Evolutionary conservation across 2,797 vertebrate genomes (phyloP), one percentile per base, ranked within the genome.

Genomic region (Galagoides demidoff): DNA sequence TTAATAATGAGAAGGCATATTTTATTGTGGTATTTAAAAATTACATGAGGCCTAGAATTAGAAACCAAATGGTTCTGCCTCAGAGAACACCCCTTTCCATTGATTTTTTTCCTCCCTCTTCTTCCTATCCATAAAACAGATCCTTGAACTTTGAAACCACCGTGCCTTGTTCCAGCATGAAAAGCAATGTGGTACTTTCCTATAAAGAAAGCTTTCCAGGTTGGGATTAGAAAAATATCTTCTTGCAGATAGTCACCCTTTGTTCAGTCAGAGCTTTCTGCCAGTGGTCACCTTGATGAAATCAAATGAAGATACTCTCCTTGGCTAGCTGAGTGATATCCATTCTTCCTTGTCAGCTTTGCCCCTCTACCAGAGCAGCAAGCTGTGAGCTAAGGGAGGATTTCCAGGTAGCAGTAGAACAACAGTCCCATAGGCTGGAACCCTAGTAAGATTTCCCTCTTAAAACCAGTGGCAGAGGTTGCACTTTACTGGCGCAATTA

Each of bases 361-460:
- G 95, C 94, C 90, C 52, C 92, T 22, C 8, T 96, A 96, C 95
- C 96, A 93, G 96, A 98, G 77, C 78, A 97, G 96, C 83, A 97
- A 52, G 64, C 90, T 90, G 89, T 83, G 89, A 97, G 93, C 81
- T 92, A 76, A 95, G 96, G 92, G 70, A 97, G 92, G 90, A 94
- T 97, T 98, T 98, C 93, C 89, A 93, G 93, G 85, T 95, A 95
- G 94, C 63, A 7, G 78, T 59, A 90, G 70, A 95, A 49, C 10
- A 68, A 93, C 34, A 76, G 95, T 97, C 89, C 59, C 81, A 92
- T 77, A 97, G 94, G 96, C 43, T 89, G 84, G 57, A 45, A 10
- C 77, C 64, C 78, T 86, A 94, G 93, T 82, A 96, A 0, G 85
- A 70, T 89, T 97, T 92, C 94, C 83, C 59, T 70, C 97, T 89